Evolutionary conservation across 2,888 invertebrate genomes (phyloP).

Genomic region (Desoria tigrina): DNA sequence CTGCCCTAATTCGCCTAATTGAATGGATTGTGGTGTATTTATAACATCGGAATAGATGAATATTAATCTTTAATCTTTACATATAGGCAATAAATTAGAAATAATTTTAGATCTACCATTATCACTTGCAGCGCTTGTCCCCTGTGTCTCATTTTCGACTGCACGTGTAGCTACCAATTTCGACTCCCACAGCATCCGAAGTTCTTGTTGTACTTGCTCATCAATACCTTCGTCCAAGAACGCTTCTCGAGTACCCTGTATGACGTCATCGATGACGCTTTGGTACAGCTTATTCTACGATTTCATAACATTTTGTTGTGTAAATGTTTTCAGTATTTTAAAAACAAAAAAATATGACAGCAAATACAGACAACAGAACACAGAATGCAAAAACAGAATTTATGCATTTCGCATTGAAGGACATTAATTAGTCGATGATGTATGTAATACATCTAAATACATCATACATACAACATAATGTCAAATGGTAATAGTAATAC

Average conservation of each 20-base stretch:
- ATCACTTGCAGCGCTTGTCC: constrained; percentile 43
- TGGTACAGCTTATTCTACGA: constrained; percentile 79
- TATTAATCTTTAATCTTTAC: too few relatives aligned
- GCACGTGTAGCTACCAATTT: constrained; percentile 88
- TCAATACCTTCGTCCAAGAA: constrained; percentile 98
- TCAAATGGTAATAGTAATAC: too few relatives aligned
- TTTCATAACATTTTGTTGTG: too few relatives aligned
- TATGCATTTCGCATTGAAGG: too few relatives aligned
- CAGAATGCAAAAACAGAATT: too few relatives aligned
- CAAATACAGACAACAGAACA: neutral
- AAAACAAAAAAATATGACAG: neutral
- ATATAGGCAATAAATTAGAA: too few relatives aligned
- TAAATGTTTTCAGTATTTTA: too few relatives aligned
- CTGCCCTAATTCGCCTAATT: too few relatives aligned
- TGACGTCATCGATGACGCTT: constrained; percentile 95
- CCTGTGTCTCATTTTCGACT: constrained; percentile 72
- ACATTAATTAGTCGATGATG: too few relatives aligned
- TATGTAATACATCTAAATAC: too few relatives aligned
- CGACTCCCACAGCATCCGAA: constrained; percentile 92
- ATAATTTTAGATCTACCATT: constrained; percentile 37
- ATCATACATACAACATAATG: too few relatives aligned
- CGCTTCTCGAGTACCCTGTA: constrained; percentile 85
- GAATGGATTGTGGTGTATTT: too few relatives aligned
- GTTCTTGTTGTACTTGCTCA: constrained; percentile 91
- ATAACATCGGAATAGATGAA: neutral